phyloP scores from a whole-genome alignment of 2,113 vertebrate genomes.

The Syngnathus scovelli region DNA sequence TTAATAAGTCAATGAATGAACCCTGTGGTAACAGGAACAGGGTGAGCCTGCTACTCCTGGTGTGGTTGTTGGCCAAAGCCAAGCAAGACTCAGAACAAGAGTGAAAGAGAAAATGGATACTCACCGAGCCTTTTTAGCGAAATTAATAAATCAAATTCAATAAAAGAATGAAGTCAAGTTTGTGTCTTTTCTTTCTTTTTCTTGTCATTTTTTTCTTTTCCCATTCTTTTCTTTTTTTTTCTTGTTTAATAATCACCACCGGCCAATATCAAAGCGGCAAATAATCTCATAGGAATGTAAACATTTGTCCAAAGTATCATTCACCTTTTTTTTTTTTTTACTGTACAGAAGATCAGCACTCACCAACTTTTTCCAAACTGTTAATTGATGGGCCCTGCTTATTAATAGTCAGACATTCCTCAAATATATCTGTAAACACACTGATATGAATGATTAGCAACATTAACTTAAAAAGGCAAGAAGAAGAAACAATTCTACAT shows the following conservation, averaged over 20 bases:
- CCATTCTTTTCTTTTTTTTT: neutral
- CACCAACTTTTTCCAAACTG: neutral
- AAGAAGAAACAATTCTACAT: too few relatives aligned
- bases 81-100: neutral
- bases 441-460: neutral
- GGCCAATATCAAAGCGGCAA: constrained; percentile 22
- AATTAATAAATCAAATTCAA: neutral
- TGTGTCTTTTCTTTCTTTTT: too few relatives aligned
- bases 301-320: constrained; percentile 14
- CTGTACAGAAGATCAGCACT: too few relatives aligned
- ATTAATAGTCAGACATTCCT: neutral
- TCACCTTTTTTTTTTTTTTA: neutral
- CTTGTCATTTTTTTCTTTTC: neutral
- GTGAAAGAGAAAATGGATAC: neutral
- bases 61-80: neutral
- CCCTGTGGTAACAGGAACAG: neutral
- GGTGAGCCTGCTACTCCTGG: neutral
- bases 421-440: neutral
- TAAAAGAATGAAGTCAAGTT: neutral
- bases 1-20: neutral
- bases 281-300: constrained; percentile 42
- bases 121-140: neutral
- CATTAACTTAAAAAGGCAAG: too few relatives aligned
- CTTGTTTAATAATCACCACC: constrained; percentile 29
- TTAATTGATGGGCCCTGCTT: neutral